These are phyloP conservation scores for Aspidoscelis tigris DNA, from an alignment of 2,113 vertebrate genomes.

Conservation along the genomic window DNA sequence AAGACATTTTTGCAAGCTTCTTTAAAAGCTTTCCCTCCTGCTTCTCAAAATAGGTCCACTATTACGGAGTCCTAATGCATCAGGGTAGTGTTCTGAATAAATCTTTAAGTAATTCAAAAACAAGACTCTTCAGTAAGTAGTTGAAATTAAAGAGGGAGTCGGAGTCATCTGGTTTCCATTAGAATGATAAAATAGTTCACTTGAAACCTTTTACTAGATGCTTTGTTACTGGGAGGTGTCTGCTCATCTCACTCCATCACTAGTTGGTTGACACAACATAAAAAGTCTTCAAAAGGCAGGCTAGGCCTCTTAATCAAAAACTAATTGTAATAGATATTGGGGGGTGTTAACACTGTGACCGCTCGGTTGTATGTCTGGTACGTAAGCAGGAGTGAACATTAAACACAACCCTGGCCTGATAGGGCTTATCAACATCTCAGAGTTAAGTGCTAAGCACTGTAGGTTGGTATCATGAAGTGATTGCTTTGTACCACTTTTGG, in stretches of 20 bases:
- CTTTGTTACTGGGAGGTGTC: constrained; percentile 96
- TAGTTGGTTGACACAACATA: constrained; percentile 96
- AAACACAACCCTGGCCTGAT: constrained; percentile 90
- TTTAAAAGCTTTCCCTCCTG: constrained; percentile 74
- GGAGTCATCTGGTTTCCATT: constrained; percentile 99
- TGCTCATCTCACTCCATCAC: constrained; percentile 93
- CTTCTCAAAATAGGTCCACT: constrained; percentile 70
- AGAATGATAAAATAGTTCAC: constrained; percentile 99
- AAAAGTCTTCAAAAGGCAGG: constrained; percentile 93
- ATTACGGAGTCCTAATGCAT: constrained; percentile 78
- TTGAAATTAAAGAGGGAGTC: constrained; percentile 85
- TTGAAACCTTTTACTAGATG: constrained; percentile 94
- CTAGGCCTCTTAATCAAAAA: constrained; percentile 98
- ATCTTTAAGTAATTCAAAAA: constrained; percentile 85
- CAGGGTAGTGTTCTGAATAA: constrained; percentile 80
- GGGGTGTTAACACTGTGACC: constrained; percentile 97
- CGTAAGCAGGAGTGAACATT: constrained; percentile 88
- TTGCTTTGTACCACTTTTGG: constrained; percentile 81
- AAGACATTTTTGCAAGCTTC: constrained; percentile 54
- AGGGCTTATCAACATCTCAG: constrained; percentile 84
- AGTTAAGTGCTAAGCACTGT: constrained; percentile 86
- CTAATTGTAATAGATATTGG: constrained; percentile 99
- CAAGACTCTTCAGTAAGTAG: constrained; percentile 89
- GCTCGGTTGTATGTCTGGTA: constrained; percentile 86
- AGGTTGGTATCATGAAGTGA: constrained; percentile 77